Evolutionary conservation across 2,113 vertebrate species (phyloP).

Genomic region (Mirounga angustirostris): DNA sequence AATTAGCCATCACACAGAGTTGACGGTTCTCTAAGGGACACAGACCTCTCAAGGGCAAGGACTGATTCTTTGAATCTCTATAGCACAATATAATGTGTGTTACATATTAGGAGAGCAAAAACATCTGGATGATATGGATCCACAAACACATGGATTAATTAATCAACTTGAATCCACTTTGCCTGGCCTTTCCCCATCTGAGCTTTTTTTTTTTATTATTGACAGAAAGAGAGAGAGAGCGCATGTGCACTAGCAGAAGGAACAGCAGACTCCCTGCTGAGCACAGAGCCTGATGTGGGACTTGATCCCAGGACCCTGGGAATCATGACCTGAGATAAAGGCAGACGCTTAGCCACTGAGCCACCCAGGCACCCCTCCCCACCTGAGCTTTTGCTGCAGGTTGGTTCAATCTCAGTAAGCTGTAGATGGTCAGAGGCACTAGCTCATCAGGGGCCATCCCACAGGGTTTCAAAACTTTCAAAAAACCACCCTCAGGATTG

Average conservation of each 20-base stretch:
- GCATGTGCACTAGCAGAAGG: too few species aligned
- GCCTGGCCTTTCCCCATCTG: neutral
- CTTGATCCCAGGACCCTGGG: too few species aligned
- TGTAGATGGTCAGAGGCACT: neutral
- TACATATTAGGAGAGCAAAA: neutral
- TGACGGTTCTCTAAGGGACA: neutral
- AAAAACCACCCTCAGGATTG: slow-evolving; percentile 50
- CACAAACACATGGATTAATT: neutral
- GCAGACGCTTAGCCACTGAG: too few species aligned
- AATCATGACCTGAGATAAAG: too few species aligned
- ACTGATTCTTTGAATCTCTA: neutral
- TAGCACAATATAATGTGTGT: neutral
- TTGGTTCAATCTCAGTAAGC: neutral
- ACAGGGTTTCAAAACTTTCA: slow-evolving; percentile 55
- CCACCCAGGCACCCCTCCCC: neutral
- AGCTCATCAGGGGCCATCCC: neutral
- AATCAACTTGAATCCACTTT: neutral
- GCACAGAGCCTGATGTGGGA: too few species aligned
- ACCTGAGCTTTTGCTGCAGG: neutral
- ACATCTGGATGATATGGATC: neutral
- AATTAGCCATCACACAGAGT: neutral
- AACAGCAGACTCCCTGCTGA: too few species aligned
- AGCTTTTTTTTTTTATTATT: neutral
- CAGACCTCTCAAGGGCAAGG: neutral
- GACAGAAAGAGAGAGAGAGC: too few species aligned